Conservation (phyloP, 2,888 invertebrate genomes). For the Ceramica pisi region DNA sequence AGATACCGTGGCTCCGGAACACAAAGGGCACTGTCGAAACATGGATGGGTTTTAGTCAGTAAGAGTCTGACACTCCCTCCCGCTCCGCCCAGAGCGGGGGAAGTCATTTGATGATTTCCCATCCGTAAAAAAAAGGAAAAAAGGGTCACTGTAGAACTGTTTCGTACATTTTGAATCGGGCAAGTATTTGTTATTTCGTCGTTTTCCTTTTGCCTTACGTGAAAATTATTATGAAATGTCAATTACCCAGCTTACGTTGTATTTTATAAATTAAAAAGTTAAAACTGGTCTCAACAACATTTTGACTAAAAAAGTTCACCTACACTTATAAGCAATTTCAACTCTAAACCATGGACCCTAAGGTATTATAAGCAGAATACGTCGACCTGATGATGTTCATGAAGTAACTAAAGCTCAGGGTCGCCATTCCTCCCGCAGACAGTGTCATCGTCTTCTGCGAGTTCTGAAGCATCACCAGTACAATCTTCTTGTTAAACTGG, state of each 20-base stretch:
- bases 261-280: constrained; percentile 11
- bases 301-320: constrained; percentile 2
- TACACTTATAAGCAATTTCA: constrained; percentile 4
- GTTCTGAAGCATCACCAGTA: constrained; percentile 70
- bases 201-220: too few species aligned
- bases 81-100: too few species aligned
- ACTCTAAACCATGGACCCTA: constrained; percentile 62
- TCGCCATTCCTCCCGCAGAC: constrained; percentile 72
- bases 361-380: constrained; percentile 74
- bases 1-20: too few species aligned
- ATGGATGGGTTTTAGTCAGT: too few species aligned
- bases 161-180: too few species aligned
- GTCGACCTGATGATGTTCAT: constrained; percentile 69
- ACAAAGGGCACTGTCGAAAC: too few species aligned
- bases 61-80: too few species aligned
- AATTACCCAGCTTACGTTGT: background rate
- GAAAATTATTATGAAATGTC: too few species aligned
- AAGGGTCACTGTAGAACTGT: too few species aligned
- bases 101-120: too few species aligned
- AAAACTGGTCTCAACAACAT: background rate
- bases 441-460: constrained; percentile 72
- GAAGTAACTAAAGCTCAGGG: constrained; percentile 68
- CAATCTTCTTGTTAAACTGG: constrained; percentile 68
- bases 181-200: too few species aligned
- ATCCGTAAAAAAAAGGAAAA: too few species aligned